Base-by-base conservation (phyloP, 2,797 vertebrate species). In the Enteromius mattozi region DNA sequence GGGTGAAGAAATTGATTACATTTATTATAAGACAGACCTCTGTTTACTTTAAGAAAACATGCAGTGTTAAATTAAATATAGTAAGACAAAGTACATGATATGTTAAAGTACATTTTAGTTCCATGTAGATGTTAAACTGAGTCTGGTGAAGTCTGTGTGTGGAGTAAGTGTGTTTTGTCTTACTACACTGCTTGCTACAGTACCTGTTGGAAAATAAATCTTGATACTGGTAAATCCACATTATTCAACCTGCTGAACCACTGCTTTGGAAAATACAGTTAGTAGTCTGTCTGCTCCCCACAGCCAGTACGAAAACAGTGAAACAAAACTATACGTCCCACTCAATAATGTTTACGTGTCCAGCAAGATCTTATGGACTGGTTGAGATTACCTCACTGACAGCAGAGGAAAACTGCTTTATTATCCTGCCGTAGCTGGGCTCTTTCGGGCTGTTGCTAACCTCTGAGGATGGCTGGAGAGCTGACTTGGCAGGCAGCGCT, bases 401-500 rank as follows among this genome's bases (percentile, higher is more conserved):
- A 76, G 33, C 59, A 30, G 45, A 51, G 59, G 59, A 75, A 82
- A 82, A 82, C 81, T 37, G 71, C 71, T 82, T 82, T 75, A 75
- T 82, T 75, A 54, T 66, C 56, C 21, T 82, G 59, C 61, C 81
- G 27, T 77, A 61, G 54, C 51, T 59, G 14, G 7, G 33, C 51
- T 77, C 21, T 77, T 33, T 49, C n/a, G n/a, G 10, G 71, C 45
- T 10, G 21, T 10, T 54, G 71, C 59, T 76, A 51, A 75, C 71
- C 81, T 76, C 59, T 66, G 59, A 82, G 71, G 81, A n/a, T 35
- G 56, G 27, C 8, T 12, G 30, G 80, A 33, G 81, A 75, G 81
- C 81, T 82, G 81, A 82, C 59, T 82, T 82, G 81, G 81, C 81
- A 76, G 71, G 59, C 59, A 82, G n/a, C 10, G 5, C 59, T 66